Percentiles rank a stretch among this genome's conserved stretches.
Evolutionary conservation across 2,113 vertebrate species (phyloP).

Genomic region (Nicator chloris): DNA sequence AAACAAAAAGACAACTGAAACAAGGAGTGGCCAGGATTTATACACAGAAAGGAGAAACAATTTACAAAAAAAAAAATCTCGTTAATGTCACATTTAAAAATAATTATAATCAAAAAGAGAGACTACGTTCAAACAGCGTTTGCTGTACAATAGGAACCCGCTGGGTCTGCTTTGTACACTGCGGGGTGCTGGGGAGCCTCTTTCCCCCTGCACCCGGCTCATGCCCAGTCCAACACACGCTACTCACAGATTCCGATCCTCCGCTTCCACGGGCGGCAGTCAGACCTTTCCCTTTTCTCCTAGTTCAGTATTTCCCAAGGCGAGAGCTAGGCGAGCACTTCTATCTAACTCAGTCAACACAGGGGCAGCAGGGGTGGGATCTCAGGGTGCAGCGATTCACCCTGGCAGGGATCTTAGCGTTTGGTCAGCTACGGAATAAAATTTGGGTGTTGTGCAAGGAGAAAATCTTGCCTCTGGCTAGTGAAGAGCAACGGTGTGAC

Average conservation of each 20-base stretch:
- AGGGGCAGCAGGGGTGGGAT: neutral
- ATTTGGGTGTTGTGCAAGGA: neutral
- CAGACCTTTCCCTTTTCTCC: neutral
- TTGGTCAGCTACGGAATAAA: neutral
- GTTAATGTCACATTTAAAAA: conserved; percentile 65
- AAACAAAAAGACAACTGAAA: neutral
- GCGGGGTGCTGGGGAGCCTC: neutral
- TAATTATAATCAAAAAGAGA: neutral
- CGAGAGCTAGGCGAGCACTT: neutral
- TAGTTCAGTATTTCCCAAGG: neutral
- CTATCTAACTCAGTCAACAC: neutral
- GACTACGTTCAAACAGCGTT: conserved; percentile 29
- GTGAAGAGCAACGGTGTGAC: accelerated
- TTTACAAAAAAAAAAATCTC: conserved; percentile 65
- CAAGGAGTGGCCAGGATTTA: conserved; percentile 66
- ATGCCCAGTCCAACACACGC: neutral
- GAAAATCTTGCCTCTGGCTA: neutral
- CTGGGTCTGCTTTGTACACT: neutral
- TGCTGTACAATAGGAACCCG: neutral
- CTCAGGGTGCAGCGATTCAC: neutral
- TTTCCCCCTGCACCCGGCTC: neutral
- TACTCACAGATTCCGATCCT: neutral
- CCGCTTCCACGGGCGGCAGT: accelerated
- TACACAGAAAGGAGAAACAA: conserved; percentile 77
- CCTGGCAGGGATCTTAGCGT: neutral